phyloP scores from a whole-genome alignment of 2,797 vertebrate genomes.

The Hozukius guyotensis region DNA sequence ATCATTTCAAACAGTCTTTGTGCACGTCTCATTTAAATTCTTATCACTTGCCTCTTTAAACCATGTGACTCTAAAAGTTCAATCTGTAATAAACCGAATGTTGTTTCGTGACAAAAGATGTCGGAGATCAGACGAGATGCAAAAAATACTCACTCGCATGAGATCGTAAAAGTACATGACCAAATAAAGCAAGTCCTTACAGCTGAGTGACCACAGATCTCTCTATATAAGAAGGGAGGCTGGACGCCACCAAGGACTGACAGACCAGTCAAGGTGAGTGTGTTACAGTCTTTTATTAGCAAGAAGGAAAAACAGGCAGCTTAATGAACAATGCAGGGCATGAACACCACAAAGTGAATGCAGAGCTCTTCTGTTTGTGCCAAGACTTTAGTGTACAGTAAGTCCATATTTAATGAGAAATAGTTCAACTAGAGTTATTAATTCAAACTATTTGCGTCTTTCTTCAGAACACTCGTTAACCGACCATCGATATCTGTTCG shows the following conservation, averaged over 20 bases:
- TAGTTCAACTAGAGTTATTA: conserved; percentile 1
- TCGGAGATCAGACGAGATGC: conserved; percentile 13
- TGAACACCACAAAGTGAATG: conserved; percentile 31
- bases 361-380: conserved; percentile 12
- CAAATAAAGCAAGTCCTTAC: conserved; percentile 74
- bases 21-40: conserved; percentile 5
- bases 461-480: conserved; percentile 43
- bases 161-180: conserved; percentile 70
- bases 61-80: not conserved
- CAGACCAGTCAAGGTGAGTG: conserved; percentile 83
- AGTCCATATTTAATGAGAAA: conserved; percentile 8
- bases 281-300: conserved; percentile 72
- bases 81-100: not conserved
- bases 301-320: conserved; percentile 62
- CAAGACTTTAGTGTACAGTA: conserved; percentile 25
- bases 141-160: conserved; percentile 58
- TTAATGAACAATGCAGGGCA: conserved; percentile 75
- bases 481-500: conserved; percentile 41
- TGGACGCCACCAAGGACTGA: conserved; percentile 64
- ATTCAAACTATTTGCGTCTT: conserved; percentile 26
- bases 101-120: conserved; percentile 5
- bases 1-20: conserved; percentile 8
- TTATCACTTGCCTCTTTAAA: not conserved
- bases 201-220: conserved; percentile 52
- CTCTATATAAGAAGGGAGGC: conserved; percentile 80